Conservation (phyloP, 2,888 invertebrate species). For the Campoplex nolae region DNA sequence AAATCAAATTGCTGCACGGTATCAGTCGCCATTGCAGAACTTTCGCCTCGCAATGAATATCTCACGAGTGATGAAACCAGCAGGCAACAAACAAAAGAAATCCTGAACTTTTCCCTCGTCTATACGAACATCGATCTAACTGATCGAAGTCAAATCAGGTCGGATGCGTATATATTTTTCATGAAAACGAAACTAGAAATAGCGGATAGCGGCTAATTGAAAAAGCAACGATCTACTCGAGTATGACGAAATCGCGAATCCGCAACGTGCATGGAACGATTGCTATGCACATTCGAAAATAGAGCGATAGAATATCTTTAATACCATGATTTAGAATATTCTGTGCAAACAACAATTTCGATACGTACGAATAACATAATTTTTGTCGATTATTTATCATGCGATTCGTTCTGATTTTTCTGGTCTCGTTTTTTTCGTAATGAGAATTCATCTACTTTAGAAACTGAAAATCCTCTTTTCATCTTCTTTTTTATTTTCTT, state of each 20-base stretch:
- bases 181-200: slow-evolving; percentile 14
- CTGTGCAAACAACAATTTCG: not conserved
- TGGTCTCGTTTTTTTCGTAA: too few relatives aligned
- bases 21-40: slow-evolving; percentile 36
- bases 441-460: too few relatives aligned
- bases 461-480: too few relatives aligned
- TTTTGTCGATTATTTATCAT: not conserved
- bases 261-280: not conserved
- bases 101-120: not conserved
- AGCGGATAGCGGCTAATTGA: slow-evolving; percentile 18
- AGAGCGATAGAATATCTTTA: not conserved
- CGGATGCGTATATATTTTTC: not conserved
- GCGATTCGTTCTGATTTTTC: too few relatives aligned
- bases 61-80: not conserved
- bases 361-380: not conserved
- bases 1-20: not conserved
- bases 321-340: not conserved
- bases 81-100: not conserved
- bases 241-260: not conserved
- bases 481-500: not conserved
- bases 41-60: not conserved
- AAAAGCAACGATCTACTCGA: slow-evolving; percentile 7
- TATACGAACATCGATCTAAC: slow-evolving; percentile 1
- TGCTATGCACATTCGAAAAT: slow-evolving; percentile 16
- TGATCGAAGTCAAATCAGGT: slow-evolving; percentile 39